These are phyloP conservation scores for Acromyrmex heyeri DNA, from an alignment of 1,140 invertebrate species.

Conservation along the genomic window DNA sequence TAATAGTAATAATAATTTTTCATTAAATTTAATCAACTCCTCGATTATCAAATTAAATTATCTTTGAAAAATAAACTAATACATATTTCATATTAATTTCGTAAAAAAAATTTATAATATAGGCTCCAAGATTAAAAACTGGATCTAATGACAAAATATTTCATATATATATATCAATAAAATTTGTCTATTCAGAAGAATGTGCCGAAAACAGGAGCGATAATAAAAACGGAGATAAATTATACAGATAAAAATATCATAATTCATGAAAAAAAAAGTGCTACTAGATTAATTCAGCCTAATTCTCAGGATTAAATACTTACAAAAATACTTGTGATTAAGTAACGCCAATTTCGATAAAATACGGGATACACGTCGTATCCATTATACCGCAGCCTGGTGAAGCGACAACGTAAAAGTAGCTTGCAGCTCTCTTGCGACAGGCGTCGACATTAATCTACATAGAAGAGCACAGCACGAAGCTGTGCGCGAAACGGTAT, in stretches of 20 bases:
- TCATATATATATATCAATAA: neutral
- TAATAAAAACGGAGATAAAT: neutral
- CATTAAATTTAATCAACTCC: neutral
- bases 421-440: slow-evolving; percentile 58
- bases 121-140: neutral
- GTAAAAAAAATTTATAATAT: neutral
- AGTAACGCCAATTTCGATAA: slow-evolving; percentile 60
- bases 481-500: slow-evolving; percentile 56
- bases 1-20: neutral
- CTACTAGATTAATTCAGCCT: neutral
- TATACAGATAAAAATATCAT: neutral
- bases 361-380: slow-evolving; percentile 36
- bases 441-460: slow-evolving; percentile 64
- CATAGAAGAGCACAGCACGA: slow-evolving; percentile 53
- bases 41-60: neutral
- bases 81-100: neutral
- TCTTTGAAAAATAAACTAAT: neutral
- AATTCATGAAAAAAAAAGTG: neutral
- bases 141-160: neutral
- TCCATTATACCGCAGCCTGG: slow-evolving; percentile 47
- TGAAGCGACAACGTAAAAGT: slow-evolving; percentile 57
- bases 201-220: neutral
- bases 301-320: slow-evolving; percentile 32
- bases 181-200: neutral
- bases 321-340: slow-evolving; percentile 32